Conservation (phyloP, 2,113 vertebrate genomes). For the Pseudopipra pipra region DNA sequence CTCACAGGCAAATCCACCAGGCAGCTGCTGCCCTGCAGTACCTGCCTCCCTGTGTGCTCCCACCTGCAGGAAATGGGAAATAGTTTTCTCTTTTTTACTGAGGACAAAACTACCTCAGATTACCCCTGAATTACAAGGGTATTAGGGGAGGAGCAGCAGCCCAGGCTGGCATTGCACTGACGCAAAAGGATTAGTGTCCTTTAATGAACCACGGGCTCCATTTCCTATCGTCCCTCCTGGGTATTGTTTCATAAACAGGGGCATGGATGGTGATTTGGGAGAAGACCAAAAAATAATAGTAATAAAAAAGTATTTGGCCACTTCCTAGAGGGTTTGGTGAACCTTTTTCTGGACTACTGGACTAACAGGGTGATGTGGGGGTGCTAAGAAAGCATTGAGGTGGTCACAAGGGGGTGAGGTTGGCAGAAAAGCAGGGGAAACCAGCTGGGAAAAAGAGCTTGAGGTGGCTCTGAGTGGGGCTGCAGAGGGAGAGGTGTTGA, state of each 20-base stretch:
- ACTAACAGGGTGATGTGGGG: background rate
- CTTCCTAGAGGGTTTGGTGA: background rate
- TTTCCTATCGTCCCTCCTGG: background rate
- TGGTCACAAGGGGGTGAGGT: background rate
- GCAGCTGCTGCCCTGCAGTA: background rate
- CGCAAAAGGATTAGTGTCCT: slow-evolving; percentile 1
- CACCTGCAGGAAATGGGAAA: slow-evolving; percentile 40
- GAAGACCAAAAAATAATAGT: background rate
- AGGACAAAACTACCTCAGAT: background rate
- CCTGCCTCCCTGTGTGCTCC: background rate
- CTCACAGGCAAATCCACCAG: background rate
- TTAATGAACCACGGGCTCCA: background rate
- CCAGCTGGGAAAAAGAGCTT: background rate
- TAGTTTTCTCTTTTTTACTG: background rate
- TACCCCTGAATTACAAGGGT: background rate
- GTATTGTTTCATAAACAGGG: background rate
- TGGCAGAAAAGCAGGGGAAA: background rate
- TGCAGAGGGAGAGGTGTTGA: background rate
- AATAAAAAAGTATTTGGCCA: background rate
- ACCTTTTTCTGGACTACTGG: background rate
- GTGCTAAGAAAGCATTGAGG: rapidly evolving
- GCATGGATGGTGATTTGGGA: background rate
- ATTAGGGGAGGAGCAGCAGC: slow-evolving; percentile 2
- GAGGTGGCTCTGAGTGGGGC: background rate
- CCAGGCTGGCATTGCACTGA: background rate